phyloP scores from a whole-genome alignment of 2,113 vertebrate genomes.

The Dendropsophus ebraccatus region DNA sequence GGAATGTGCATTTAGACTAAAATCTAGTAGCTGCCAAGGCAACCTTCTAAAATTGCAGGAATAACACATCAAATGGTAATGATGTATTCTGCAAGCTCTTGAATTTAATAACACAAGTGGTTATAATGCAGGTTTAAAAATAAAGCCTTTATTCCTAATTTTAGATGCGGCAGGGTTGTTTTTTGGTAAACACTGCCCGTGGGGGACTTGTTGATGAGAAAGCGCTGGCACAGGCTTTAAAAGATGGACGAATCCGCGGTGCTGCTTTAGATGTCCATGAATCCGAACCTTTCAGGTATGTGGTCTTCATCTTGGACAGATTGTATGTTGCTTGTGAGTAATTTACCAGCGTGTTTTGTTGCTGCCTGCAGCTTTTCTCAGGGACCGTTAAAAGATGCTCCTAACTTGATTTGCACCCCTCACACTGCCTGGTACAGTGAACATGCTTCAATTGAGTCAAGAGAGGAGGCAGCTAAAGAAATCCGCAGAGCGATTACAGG shows the following conservation, averaged over 20 bases:
- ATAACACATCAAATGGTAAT: no score
- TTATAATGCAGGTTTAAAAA: no score
- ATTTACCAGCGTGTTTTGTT: not conserved
- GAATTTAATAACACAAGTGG: no score
- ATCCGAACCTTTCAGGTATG: constrained; percentile 87
- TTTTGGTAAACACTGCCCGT: constrained; percentile 87
- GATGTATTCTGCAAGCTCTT: no score
- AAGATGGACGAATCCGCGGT: constrained; percentile 88
- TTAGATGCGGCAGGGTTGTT: constrained; percentile 90
- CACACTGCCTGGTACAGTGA: constrained; percentile 92
- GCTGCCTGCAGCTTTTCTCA: constrained; percentile 78
- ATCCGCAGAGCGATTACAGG: constrained; percentile 89
- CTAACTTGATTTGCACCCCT: constrained; percentile 88
- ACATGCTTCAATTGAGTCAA: constrained; percentile 87
- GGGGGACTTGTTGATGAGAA: constrained; percentile 89
- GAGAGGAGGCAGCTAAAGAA: constrained; percentile 88
- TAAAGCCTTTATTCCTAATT: not conserved
- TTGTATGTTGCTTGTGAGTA: not conserved
- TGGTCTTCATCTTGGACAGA: not conserved
- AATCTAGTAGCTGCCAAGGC: not conserved
- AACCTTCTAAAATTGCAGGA: not conserved
- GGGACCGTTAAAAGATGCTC: constrained; percentile 87
- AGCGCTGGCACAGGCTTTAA: constrained; percentile 86
- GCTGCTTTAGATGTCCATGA: constrained; percentile 88
- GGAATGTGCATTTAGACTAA: not conserved